Base-by-base conservation (phyloP, 2,888 invertebrate species). In the Hydrotaea diabolus region DNA sequence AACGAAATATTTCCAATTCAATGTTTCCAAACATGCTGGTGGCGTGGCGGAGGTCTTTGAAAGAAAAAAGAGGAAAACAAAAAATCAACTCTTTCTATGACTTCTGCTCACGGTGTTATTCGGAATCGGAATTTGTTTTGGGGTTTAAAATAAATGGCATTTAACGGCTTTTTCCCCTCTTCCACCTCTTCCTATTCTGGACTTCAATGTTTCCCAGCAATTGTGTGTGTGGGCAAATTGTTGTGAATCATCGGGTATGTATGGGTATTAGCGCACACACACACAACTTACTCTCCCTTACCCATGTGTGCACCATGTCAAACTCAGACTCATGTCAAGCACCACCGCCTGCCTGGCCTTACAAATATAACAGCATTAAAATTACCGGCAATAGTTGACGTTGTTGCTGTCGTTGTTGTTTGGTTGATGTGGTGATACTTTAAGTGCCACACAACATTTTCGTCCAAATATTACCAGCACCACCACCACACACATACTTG, bases 71-170 rank as follows among this genome's bases (percentile, higher is more conserved):
- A 31, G 7, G 7, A 31, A 31, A 31, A 31, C 31, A n/a, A n/a
- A n/a, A n/a, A n/a, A n/a, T n/a, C 5, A 59, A 59, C 59, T 59
- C 59, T 59, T 59, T 59, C 21, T 5, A 26, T 31, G 7, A 49
- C 17, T 62, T 62, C 9, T 31, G 11, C 17, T 17, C 59, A 59
- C 26, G 26, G n/a, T 19, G 19, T 39, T 59, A 15, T 23, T 71
- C 43, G 21, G 23, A 3, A 59, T 71, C 39, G 53, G 59, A 81
- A 75, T 81, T 80, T 80, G 72, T 80, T 76, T 77, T 55, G 71
- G 39, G 64, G 26, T 73, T 74, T 64, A 15, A 73, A 79, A 73
- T 82, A 79, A 84, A 79, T 79, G 23, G 9, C 73, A 82, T 81
- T 85, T 74, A 82, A 82, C 79, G 69, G 79, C 59, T 43, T n/a